Base-by-base conservation (phyloP, 2,113 vertebrate genomes). In the Grammomys dolichurus region DNA sequence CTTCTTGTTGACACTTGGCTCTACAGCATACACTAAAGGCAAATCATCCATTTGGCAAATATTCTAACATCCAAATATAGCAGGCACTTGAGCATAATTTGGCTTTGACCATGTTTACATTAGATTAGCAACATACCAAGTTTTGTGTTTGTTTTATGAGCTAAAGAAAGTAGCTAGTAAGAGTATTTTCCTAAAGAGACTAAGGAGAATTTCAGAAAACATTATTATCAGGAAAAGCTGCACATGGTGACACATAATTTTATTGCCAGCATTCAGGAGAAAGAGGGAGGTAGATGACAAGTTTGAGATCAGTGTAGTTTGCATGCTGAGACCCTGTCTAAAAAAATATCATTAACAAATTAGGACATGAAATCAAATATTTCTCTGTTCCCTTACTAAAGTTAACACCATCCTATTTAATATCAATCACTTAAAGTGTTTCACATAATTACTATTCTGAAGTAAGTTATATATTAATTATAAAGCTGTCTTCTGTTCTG, bases 21-120 rank as follows among this genome's bases (percentile, higher is more conserved):
- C 28, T 67, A 81, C 40, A 95, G 72, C 51, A 93, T 78, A 95
- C 24, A 92, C 60, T 92, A 40, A 90, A 87, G 43, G 54, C 5
- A 90, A 94, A 70, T 81, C 76, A 95, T 40, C 73, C 24, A 81
- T 75, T 95, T 97, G 88, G 75, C 88, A 93, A 97, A 85, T 19
- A 85, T 84, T 65, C 48, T 86, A 88, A 95, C n/a, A 93, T 85
- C 87, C 54, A 88, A 97, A 97, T 95, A 88, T 92, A 97, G 95
- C 28, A 95, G 40, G 33, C 85, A 85, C 12, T 95, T 95, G 40
- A 82, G 85, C n/a, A 46, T 95, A 90, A 95, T 77, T 93, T 97
- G 93, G 76, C 54, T 88, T 82, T 81, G n/a, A 92, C 3, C 7
- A 84, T 56, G 75, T 87, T 96, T 97, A 84, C 70, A 65, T 94